phyloP scores from a whole-genome alignment of 2,797 vertebrate species.

The Salarias fasciatus region DNA sequence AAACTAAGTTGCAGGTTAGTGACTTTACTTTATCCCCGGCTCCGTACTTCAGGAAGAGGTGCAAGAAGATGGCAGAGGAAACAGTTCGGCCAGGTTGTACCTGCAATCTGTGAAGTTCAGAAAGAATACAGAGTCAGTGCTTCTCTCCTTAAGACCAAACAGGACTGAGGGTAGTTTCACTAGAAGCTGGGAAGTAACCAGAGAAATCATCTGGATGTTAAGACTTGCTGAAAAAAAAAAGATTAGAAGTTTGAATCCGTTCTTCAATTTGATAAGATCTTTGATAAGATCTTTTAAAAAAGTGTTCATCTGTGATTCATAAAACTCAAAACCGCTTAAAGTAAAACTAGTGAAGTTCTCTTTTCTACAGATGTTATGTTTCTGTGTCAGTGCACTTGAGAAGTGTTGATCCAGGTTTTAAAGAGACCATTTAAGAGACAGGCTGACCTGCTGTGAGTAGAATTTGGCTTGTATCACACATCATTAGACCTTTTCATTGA shows the following conservation, averaged over 20 bases:
- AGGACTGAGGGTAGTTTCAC: conserved; percentile 1
- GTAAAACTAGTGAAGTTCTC: not conserved
- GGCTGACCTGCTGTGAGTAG: too few species aligned
- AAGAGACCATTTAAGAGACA: too few species aligned
- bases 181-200: not conserved
- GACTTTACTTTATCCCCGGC: conserved; percentile 31
- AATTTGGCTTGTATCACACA: too few species aligned
- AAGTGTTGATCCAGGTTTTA: too few species aligned
- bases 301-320: not conserved
- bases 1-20: conserved; percentile 16
- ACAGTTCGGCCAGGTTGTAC: conserved; percentile 14
- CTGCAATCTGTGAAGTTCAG: not conserved
- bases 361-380: not conserved
- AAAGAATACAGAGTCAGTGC: conserved; percentile 6
- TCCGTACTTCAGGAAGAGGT: conserved; percentile 9
- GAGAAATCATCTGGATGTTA: not conserved
- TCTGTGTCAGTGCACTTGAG: not conserved
- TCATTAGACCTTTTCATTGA: too few species aligned
- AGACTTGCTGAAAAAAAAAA: not conserved
- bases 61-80: conserved; percentile 8
- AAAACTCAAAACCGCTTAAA: not conserved
- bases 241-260: conserved; percentile 2
- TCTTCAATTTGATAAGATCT: conserved; percentile 1
- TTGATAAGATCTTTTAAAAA: not conserved
- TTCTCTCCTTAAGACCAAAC: not conserved